Evolutionary conservation across 2,113 vertebrate species (phyloP).

Genomic region (Aptenodytes forsteri): DNA sequence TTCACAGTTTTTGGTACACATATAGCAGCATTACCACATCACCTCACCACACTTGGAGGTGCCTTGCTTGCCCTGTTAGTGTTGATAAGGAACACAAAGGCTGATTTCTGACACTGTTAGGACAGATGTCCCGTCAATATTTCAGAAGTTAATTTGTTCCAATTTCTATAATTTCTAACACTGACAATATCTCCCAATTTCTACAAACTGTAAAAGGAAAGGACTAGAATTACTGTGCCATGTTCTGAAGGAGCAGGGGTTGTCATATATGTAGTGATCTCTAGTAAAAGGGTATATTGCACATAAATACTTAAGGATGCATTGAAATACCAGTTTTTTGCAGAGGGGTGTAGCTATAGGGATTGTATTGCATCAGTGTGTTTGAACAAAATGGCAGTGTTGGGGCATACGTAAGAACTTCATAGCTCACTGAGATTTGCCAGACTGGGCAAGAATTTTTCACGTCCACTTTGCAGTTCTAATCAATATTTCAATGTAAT

Average conservation of each 20-base stretch:
- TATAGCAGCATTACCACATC: neutral
- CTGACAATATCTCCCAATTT: neutral
- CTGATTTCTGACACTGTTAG: neutral
- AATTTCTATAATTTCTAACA: neutral
- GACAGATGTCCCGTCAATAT: neutral
- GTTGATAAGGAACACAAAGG: neutral
- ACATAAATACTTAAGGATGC: neutral
- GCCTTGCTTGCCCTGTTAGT: neutral
- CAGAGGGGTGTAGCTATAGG: neutral
- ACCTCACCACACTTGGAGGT: neutral
- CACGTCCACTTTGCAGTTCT: neutral
- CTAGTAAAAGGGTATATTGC: neutral
- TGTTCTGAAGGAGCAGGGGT: neutral
- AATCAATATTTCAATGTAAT: neutral
- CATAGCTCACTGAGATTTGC: neutral
- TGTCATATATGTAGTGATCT: neutral
- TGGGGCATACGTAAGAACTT: neutral
- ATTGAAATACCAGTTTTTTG: neutral
- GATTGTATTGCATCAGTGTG: neutral
- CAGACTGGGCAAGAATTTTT: neutral
- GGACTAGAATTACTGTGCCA: neutral
- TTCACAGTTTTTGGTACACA: neutral
- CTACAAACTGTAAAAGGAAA: neutral
- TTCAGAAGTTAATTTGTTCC: neutral
- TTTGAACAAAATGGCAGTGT: neutral